Conservation (phyloP, 2,113 vertebrate genomes). For the Atherinomorus stipes region DNA sequence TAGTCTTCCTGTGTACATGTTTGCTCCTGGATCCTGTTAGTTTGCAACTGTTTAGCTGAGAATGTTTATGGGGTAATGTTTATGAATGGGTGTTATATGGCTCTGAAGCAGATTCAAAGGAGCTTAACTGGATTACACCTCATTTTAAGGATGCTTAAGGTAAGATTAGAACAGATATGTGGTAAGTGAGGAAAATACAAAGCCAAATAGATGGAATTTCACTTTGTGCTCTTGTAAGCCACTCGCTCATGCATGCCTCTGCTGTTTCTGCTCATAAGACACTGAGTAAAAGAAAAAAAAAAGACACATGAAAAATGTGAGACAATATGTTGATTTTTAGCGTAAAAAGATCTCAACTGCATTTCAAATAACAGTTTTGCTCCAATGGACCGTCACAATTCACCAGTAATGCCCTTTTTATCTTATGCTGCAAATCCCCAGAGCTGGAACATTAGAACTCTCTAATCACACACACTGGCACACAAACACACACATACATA, state of each 20-base stretch:
- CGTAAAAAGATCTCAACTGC: conserved; percentile 18
- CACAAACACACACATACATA: conserved; percentile 44
- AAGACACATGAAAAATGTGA: conserved; percentile 30
- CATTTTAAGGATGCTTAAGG: conserved; percentile 83
- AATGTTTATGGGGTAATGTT: conserved; percentile 62
- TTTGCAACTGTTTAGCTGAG: conserved; percentile 57
- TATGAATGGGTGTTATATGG: conserved; percentile 66
- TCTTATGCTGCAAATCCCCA: conserved; percentile 73
- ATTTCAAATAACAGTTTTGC: conserved; percentile 65
- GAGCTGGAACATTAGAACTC: conserved; percentile 75
- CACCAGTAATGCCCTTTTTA: conserved; percentile 74
- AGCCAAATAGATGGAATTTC: conserved; percentile 77
- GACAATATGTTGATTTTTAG: conserved; percentile 44
- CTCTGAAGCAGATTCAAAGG: conserved; percentile 79
- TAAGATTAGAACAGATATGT: conserved; percentile 84
- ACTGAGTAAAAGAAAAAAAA: conserved; percentile 17
- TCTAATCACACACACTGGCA: conserved; percentile 71
- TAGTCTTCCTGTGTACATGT: conserved; percentile 29
- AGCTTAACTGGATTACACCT: conserved; percentile 84
- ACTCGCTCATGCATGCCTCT: conserved; percentile 51
- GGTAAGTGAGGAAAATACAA: conserved; percentile 77
- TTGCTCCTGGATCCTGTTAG: conserved; percentile 52
- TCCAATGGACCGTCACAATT: conserved; percentile 67
- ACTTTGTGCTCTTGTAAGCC: conserved; percentile 58
- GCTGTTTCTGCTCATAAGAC: conserved; percentile 34